Evolutionary conservation across 2,888 invertebrate genomes (phyloP).

Genomic region (Sepiola atlantica): DNA sequence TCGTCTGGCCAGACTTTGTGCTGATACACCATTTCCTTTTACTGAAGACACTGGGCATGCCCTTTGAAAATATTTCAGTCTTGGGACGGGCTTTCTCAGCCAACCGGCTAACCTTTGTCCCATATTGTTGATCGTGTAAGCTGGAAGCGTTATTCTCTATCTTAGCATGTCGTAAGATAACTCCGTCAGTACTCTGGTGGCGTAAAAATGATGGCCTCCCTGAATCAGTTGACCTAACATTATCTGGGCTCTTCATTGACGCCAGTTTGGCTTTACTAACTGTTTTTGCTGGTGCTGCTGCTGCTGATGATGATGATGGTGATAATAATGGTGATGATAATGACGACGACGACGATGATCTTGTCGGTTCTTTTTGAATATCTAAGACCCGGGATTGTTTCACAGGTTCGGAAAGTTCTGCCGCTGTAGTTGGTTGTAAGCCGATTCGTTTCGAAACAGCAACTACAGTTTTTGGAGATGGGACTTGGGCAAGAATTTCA

Average conservation of each 20-base stretch:
- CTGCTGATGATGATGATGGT: too few species aligned
- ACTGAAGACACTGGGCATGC: not conserved
- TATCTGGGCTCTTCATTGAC: not conserved
- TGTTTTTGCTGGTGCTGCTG: not conserved
- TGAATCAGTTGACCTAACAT: not conserved
- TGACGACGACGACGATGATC: not conserved
- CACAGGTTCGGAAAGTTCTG: not conserved
- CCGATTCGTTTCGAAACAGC: not conserved
- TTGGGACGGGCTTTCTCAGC: not conserved
- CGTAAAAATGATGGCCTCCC: not conserved
- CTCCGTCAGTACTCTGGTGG: not conserved
- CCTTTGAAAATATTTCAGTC: not conserved
- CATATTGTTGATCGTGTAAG: not conserved
- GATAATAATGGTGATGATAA: too few species aligned
- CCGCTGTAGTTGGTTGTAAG: not conserved
- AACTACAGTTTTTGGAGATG: not conserved
- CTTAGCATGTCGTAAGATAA: not conserved
- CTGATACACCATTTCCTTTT: conserved; percentile 44
- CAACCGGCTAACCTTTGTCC: not conserved
- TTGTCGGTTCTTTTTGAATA: not conserved
- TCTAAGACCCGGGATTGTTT: not conserved
- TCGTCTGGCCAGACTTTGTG: conserved; percentile 24
- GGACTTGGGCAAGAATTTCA: not conserved
- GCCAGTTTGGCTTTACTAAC: not conserved
- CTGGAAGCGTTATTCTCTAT: not conserved